Evolutionary conservation across 1,140 invertebrate species (phyloP).

Genomic region (Drosophila hydei): DNA sequence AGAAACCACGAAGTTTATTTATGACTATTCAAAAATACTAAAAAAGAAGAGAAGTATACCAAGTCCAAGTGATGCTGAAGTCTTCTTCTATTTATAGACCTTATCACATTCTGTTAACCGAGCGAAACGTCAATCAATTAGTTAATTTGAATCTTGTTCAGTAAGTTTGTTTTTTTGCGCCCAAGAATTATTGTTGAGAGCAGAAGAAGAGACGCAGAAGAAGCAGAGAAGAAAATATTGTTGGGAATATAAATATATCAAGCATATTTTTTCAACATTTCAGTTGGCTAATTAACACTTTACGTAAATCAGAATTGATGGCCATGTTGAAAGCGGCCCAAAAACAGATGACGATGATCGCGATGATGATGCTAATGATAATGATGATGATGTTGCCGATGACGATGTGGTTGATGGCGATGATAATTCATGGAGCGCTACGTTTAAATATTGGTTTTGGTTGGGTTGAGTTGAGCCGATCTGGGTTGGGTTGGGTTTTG

Average conservation of each 20-base stretch:
- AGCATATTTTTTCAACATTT: conserved; percentile 7
- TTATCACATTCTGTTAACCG: neutral
- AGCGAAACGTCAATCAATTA: conserved; percentile 21
- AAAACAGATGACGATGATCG: conserved; percentile 4
- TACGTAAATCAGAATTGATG: conserved; percentile 80
- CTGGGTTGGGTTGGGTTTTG: neutral
- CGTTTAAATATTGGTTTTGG: conserved; percentile 80
- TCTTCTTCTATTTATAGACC: neutral
- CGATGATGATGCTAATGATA: conserved; percentile 14
- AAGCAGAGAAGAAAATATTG: neutral
- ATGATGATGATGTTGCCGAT: conserved; percentile 39
- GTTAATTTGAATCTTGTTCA: conserved; percentile 15
- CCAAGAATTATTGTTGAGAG: conserved; percentile 4
- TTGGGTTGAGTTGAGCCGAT: conserved; percentile 37
- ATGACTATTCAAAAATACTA: too few relatives aligned
- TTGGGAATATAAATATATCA: conserved; percentile 25
- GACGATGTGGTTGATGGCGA: conserved; percentile 46
- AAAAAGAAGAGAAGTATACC: too few relatives aligned
- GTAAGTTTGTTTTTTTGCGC: too few relatives aligned
- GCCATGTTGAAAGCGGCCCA: conserved; percentile 71
- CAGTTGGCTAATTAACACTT: conserved; percentile 76
- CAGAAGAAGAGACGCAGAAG: neutral
- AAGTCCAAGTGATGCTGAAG: too few relatives aligned
- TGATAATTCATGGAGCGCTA: conserved; percentile 80
- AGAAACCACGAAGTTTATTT: too few relatives aligned